Evolutionary conservation across 2,113 vertebrate species (phyloP).

Genomic region (Pithys albifrons): DNA sequence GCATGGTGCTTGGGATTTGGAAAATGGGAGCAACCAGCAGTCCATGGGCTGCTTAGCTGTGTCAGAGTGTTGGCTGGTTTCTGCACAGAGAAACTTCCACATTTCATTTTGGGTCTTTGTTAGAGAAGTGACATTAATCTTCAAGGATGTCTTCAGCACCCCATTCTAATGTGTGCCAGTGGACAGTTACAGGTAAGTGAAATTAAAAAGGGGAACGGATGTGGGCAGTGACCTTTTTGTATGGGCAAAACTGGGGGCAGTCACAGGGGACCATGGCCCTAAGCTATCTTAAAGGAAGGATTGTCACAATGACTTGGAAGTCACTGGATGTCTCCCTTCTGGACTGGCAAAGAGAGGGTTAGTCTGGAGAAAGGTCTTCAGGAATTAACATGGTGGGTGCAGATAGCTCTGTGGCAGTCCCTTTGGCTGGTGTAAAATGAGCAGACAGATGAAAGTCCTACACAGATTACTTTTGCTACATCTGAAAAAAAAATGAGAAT

Average conservation of each 20-base stretch:
- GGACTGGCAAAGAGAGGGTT: background rate
- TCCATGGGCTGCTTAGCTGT: rapidly evolving
- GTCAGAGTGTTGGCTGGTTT: rapidly evolving
- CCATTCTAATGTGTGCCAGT: rapidly evolving
- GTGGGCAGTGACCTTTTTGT: background rate
- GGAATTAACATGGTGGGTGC: background rate
- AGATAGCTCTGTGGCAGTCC: rapidly evolving
- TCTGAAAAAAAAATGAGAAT: background rate
- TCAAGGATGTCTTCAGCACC: rapidly evolving
- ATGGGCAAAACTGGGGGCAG: background rate
- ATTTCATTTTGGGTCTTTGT: background rate
- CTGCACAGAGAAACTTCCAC: background rate
- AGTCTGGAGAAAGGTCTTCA: background rate
- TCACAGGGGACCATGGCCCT: rapidly evolving
- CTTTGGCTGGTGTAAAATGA: background rate
- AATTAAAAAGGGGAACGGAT: background rate
- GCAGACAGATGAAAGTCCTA: rapidly evolving
- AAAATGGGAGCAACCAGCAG: background rate
- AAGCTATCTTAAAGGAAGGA: background rate
- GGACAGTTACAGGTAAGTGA: background rate
- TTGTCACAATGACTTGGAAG: background rate
- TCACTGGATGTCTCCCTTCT: background rate
- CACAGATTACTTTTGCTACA: background rate
- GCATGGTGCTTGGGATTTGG: rapidly evolving
- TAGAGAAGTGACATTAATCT: background rate